Conservation (phyloP, 2,113 vertebrate genomes). For the Saccopteryx bilineata region DNA sequence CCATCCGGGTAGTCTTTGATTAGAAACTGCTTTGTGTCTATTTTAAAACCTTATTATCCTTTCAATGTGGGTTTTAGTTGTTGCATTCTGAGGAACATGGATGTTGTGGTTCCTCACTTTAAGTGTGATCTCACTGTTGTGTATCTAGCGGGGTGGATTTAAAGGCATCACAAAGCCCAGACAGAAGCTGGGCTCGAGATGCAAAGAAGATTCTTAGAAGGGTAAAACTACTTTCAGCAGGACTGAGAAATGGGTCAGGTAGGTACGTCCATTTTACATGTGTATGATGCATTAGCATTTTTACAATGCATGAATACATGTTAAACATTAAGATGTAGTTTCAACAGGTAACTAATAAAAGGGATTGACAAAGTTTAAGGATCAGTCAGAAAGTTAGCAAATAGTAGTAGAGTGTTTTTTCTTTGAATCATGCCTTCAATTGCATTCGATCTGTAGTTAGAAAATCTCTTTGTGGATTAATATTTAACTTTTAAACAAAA, state of each 20-base stretch:
- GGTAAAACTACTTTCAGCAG: not conserved
- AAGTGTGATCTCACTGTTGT: not conserved
- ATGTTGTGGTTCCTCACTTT: not conserved
- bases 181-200: no score
- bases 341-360: constrained; percentile 11
- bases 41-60: constrained; percentile 10
- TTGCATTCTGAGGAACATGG: not conserved
- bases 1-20: not conserved
- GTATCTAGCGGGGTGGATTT: not conserved
- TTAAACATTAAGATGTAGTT: constrained; percentile 30
- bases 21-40: not conserved
- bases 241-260: not conserved
- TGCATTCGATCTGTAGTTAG: not conserved
- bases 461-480: not conserved
- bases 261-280: constrained; percentile 6
- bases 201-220: not conserved
- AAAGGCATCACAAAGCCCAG: no score
- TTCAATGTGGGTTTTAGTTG: not conserved
- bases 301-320: not conserved
- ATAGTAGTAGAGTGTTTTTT: not conserved
- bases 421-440: not conserved
- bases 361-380: not conserved
- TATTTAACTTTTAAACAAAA: constrained; percentile 31
- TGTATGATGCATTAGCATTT: not conserved
- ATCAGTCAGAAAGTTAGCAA: not conserved